phyloP scores from a whole-genome alignment of 2,797 vertebrate genomes.

The Lophotriccus pileatus region DNA sequence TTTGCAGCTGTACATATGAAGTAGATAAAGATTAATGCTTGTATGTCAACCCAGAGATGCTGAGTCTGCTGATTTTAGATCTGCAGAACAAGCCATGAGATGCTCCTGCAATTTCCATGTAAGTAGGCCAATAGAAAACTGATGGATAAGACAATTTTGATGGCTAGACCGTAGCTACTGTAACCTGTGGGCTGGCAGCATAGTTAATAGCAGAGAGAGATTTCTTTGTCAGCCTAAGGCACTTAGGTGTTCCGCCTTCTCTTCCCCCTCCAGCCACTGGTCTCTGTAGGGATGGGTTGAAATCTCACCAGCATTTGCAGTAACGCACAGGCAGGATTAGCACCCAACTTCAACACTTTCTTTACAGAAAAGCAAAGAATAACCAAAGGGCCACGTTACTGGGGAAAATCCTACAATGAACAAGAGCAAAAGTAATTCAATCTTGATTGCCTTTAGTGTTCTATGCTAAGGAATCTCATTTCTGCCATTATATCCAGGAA shows the following conservation, averaged over 20 bases:
- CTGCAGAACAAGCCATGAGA: neutral
- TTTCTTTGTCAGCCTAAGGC: neutral
- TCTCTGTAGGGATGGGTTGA: neutral
- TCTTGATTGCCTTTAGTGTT: neutral
- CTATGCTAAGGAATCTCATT: neutral
- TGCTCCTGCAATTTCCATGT: neutral
- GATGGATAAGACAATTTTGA: neutral
- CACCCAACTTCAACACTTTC: neutral
- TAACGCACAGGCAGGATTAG: accelerated
- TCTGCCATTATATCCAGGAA: neutral
- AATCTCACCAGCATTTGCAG: neutral
- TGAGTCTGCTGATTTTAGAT: neutral
- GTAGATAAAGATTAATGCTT: neutral
- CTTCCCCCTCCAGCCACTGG: neutral
- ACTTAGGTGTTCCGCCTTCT: neutral
- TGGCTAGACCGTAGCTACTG: neutral
- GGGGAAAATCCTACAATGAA: neutral
- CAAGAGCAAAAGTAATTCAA: neutral
- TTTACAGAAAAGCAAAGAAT: neutral
- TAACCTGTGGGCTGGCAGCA: neutral
- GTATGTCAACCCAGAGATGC: neutral
- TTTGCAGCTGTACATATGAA: neutral
- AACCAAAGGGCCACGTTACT: neutral
- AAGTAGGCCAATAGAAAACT: neutral
- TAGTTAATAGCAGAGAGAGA: neutral